phyloP scores from a whole-genome alignment of 2,113 vertebrate species.

The Parus major region DNA sequence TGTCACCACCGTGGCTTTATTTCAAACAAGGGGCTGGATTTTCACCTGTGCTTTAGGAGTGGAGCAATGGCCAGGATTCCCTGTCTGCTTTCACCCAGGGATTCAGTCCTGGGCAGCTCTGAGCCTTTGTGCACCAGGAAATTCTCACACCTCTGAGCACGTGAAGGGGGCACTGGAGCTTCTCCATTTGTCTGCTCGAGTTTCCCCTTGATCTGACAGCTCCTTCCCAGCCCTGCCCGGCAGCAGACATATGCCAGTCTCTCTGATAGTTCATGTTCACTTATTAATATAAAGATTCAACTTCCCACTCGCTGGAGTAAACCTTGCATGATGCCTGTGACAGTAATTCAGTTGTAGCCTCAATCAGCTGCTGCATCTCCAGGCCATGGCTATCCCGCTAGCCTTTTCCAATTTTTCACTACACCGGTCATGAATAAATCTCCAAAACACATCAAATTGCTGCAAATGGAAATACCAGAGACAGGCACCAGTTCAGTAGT shows the following conservation, averaged over 20 bases:
- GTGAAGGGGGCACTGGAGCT: background rate
- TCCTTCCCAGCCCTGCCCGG: background rate
- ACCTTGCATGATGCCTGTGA: slow-evolving; percentile 49
- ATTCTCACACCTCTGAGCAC: background rate
- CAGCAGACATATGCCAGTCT: slow-evolving; percentile 49
- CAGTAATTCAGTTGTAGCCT: slow-evolving; percentile 48
- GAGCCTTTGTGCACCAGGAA: background rate
- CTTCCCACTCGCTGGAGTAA: background rate
- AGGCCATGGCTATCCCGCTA: slow-evolving; percentile 22
- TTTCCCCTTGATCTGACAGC: background rate
- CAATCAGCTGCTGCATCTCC: slow-evolving; percentile 61
- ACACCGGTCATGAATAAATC: slow-evolving; percentile 73
- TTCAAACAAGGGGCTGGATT: background rate
- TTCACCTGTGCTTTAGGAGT: background rate
- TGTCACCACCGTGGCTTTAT: accelerated
- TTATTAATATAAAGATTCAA: slow-evolving; percentile 61
- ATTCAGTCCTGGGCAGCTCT: accelerated
- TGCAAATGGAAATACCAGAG: slow-evolving; percentile 61
- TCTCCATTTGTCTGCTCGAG: background rate
- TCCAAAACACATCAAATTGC: slow-evolving; percentile 69
- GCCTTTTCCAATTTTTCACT: slow-evolving; percentile 76
- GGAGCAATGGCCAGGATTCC: background rate
- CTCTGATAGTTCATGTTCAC: slow-evolving; percentile 50
- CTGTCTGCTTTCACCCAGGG: background rate
- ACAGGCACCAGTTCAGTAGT: slow-evolving; percentile 42